Conservation (phyloP, 92 coral and sea anemone species). For the Heteractis magnifica region DNA sequence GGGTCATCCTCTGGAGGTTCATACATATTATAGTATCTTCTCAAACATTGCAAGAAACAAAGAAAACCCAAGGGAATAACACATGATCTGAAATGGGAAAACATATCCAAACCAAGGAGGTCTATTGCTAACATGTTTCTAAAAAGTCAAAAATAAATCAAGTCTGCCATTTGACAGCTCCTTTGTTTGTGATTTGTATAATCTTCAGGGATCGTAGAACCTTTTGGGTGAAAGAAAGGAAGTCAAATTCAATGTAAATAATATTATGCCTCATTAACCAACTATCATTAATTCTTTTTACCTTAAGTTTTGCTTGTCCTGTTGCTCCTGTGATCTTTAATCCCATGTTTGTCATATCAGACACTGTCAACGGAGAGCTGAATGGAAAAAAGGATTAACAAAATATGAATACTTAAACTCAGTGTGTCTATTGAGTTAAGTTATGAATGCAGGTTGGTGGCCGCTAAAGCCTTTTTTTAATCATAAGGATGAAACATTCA, state of each 20-base stretch:
- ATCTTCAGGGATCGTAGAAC: conserved; percentile 84
- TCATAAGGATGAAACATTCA: too few relatives aligned
- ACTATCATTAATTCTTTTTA: neutral
- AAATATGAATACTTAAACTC: too few relatives aligned
- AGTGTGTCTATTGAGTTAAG: too few relatives aligned
- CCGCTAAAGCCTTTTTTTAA: too few relatives aligned
- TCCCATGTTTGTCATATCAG: conserved; percentile 86
- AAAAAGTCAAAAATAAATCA: conserved; percentile 11
- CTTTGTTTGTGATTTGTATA: conserved; percentile 78
- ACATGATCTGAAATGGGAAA: too few relatives aligned
- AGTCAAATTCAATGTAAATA: neutral
- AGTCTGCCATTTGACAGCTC: conserved; percentile 70
- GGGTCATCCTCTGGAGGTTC: too few relatives aligned
- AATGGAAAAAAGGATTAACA: neutral
- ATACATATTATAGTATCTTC: too few relatives aligned
- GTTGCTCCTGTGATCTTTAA: conserved; percentile 88
- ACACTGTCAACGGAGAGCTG: conserved; percentile 69
- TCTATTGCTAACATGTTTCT: neutral
- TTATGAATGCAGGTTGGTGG: too few relatives aligned
- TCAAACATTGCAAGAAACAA: too few relatives aligned
- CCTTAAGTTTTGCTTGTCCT: conserved; percentile 95
- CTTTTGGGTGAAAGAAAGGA: conserved; percentile 38
- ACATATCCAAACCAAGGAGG: too few relatives aligned
- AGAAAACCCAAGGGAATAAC: too few relatives aligned
- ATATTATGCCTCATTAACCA: neutral